phyloP scores from a whole-genome alignment of 1,140 invertebrate species.

The Anastatus disparis region DNA sequence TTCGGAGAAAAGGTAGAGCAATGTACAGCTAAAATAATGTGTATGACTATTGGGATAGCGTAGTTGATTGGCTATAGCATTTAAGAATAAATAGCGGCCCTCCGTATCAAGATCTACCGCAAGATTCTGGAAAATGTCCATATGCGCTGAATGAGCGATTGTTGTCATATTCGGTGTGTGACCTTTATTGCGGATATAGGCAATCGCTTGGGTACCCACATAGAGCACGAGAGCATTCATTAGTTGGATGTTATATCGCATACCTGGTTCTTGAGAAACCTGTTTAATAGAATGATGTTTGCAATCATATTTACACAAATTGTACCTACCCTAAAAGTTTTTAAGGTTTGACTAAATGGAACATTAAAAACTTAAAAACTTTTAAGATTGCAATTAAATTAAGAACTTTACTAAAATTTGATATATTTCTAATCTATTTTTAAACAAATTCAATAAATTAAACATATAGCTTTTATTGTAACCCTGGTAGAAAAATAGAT shows the following conservation, averaged over 20 bases:
- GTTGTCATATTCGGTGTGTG: slow-evolving; percentile 94
- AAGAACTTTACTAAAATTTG: too few relatives aligned
- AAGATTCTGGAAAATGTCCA: slow-evolving; percentile 99
- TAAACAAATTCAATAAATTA: too few relatives aligned
- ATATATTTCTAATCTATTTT: too few relatives aligned
- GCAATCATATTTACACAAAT: too few relatives aligned
- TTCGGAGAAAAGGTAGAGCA: slow-evolving; percentile 97
- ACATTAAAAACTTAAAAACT: too few relatives aligned
- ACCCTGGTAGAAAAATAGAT: too few relatives aligned
- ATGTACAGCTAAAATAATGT: slow-evolving; percentile 97
- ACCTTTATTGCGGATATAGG: slow-evolving; percentile 85
- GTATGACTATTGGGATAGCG: slow-evolving; percentile 99
- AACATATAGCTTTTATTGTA: too few relatives aligned
- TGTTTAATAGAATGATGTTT: background rate
- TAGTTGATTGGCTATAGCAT: slow-evolving; percentile 98
- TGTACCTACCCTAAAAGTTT: too few relatives aligned
- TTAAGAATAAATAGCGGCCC: slow-evolving; percentile 95
- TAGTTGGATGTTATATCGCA: slow-evolving; percentile 93
- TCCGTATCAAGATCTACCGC: slow-evolving; percentile 97
- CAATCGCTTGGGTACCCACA: slow-evolving; percentile 96
- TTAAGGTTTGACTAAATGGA: too few relatives aligned
- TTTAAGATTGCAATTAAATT: too few relatives aligned
- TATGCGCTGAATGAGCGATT: slow-evolving; percentile 96
- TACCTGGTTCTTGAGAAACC: slow-evolving; percentile 81
- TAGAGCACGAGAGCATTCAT: slow-evolving; percentile 98